These are phyloP conservation scores for Alloplasta piceator DNA, from an alignment of 2,888 invertebrate species.

Conservation along the genomic window DNA sequence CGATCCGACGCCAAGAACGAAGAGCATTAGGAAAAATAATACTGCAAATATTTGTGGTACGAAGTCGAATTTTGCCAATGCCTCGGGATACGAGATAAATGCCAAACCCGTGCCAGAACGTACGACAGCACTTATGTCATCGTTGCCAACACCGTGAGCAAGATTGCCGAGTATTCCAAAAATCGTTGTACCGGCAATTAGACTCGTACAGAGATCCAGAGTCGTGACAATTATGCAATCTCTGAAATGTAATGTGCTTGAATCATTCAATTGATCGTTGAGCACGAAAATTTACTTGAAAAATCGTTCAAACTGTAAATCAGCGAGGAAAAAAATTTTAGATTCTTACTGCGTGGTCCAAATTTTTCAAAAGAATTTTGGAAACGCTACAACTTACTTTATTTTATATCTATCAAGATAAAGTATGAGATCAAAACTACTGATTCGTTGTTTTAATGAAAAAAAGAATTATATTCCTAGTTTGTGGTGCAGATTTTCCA, in stretches of 20 bases:
- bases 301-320: too few species aligned
- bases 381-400: too few species aligned
- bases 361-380: too few species aligned
- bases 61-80: slow-evolving; percentile 65
- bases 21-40: slow-evolving; percentile 85
- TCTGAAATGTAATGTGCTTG: slow-evolving; percentile 64
- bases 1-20: slow-evolving; percentile 84
- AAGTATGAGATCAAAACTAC: too few species aligned
- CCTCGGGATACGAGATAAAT: slow-evolving; percentile 93
- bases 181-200: slow-evolving; percentile 92
- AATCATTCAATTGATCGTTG: not conserved
- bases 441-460: too few species aligned
- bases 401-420: too few species aligned
- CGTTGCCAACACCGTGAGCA: slow-evolving; percentile 85
- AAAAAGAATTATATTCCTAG: too few species aligned
- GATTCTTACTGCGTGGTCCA: too few species aligned
- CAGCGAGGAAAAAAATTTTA: too few species aligned
- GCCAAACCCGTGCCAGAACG: slow-evolving; percentile 92
- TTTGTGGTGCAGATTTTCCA: too few species aligned
- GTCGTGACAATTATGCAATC: slow-evolving; percentile 93
- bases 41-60: slow-evolving; percentile 82
- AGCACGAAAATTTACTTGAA: too few species aligned
- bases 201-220: slow-evolving; percentile 92
- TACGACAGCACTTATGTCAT: slow-evolving; percentile 87
- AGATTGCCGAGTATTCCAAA: slow-evolving; percentile 94